Evolutionary conservation across 1,140 invertebrate genomes (phyloP).

Genomic region (Batillaria attramentaria): DNA sequence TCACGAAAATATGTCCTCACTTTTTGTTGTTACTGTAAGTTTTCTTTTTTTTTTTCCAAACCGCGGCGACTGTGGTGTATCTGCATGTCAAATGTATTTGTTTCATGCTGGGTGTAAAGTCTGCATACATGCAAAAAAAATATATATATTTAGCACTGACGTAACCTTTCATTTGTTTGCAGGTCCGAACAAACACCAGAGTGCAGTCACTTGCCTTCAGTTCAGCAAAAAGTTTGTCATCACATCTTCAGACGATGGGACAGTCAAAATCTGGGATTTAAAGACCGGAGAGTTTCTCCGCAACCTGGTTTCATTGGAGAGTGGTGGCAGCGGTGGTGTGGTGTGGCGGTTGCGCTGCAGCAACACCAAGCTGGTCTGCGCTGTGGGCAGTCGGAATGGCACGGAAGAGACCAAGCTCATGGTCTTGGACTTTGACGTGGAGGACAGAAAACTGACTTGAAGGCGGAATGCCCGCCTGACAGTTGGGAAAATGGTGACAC

Average conservation of each 20-base stretch:
- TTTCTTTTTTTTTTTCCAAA: neutral
- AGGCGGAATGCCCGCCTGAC: no score
- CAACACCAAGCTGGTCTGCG: constrained; percentile 97
- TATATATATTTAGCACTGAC: neutral
- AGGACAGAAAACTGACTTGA: constrained; percentile 68
- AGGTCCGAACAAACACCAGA: constrained; percentile 96
- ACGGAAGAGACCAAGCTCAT: constrained; percentile 99
- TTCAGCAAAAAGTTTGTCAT: constrained; percentile 98
- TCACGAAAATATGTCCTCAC: no score
- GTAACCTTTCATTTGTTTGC: constrained; percentile 35
- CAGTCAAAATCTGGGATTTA: constrained; percentile 99
- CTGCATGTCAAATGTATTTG: neutral
- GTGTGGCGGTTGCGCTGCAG: constrained; percentile 98
- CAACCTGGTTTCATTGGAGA: constrained; percentile 93
- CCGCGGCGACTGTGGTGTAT: neutral
- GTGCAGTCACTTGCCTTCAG: constrained; percentile 97
- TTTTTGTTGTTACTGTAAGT: no score
- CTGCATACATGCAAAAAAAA: no score
- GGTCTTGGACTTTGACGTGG: constrained; percentile 96
- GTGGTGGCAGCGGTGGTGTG: constrained; percentile 97
- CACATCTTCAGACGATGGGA: constrained; percentile 99
- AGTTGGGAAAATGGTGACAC: no score
- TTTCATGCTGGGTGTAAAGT: no score
- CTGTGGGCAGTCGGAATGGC: constrained; percentile 98
- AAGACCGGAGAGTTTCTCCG: constrained; percentile 96